Evolutionary conservation across 53 echinoderm and acorn worm genomes (phyloP), one percentile per base, ranked within the genome.

Genomic region (Paracentrotus lividus): DNA sequence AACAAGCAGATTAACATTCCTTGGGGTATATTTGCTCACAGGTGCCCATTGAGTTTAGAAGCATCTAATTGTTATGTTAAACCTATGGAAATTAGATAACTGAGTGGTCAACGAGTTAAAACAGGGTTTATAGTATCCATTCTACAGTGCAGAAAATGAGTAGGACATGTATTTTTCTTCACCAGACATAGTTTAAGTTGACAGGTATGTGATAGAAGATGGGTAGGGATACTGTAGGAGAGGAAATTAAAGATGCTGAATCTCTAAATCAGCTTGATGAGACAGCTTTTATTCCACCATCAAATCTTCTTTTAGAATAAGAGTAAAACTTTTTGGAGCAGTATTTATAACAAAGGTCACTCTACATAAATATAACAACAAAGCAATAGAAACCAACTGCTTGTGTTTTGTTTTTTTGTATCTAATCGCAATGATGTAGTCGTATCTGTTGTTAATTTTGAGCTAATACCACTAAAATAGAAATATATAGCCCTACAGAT

Each of bases 221-320:
- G 14, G 78, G 47, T 78, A 36, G 78, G 26, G 10, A 42, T 20
- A 78, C 45, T 45, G 45, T 45, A 47, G 44, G 47, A 78, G 78
- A 78, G 78, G 78, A 78, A 78, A 78, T 78, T 78, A 78, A 78
- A 78, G 44, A 78, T 78, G 78, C 78, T 2, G 47, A 26, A 78
- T 78, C 78, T 45, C 47, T 78, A 78, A 78, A 78, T 78, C 69
- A 38, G 69, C 69, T 69, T 69, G 38, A 69, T 69, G 69, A 38
- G 69, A 38, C 38, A 38, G 36, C 31, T 34, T 16, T 31, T 69
- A 36, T 69, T 69, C 69, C 18, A 36, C 38, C 34, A 69, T 69
- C 69, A 69, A 69, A 20, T 69, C 69, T 36, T 38, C 69, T 69
- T 69, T 38, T 34, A 38, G 36, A 38, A 69, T 16, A 69, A 16